A percentile compares a stretch with the other conserved stretches of the same genome.
These are phyloP conservation scores for Trigoniulus corallinus DNA, from an alignment of 1,140 invertebrate species.

Conservation along the genomic window DNA sequence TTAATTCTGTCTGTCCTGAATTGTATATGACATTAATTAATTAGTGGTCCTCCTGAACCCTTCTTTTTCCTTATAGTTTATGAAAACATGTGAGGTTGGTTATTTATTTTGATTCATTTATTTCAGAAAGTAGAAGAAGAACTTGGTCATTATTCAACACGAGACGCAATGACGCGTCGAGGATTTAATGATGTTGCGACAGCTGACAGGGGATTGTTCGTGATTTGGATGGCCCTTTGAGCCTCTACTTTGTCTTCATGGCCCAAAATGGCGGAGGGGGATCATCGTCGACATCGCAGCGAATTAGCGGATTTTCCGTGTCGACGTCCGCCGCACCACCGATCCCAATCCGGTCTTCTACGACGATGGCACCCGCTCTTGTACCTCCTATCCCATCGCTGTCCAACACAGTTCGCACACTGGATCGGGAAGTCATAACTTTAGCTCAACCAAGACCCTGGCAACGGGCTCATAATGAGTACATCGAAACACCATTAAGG, in stretches of 20 bases:
- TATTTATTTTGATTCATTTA: not conserved
- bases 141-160: not conserved
- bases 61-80: no score
- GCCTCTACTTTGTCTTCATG: not conserved
- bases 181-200: not conserved
- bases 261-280: conserved; percentile 1
- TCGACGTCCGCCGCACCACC: conserved; percentile 30
- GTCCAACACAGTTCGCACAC: conserved; percentile 17
- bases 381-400: conserved; percentile 19
- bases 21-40: no score
- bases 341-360: conserved; percentile 5
- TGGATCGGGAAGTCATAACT: conserved; percentile 19
- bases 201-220: not conserved
- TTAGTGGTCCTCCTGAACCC: no score
- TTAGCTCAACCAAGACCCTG: conserved; percentile 52
- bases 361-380: conserved; percentile 22
- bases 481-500: conserved; percentile 61
- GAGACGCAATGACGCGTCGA: not conserved
- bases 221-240: not conserved
- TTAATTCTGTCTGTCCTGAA: no score
- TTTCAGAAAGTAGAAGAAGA: not conserved
- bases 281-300: no score
- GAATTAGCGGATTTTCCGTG: not conserved
- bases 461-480: conserved; percentile 60
- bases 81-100: no score